These are phyloP conservation scores for Platycnemis pennipes DNA, from an alignment of 2,888 invertebrate species.

Conservation along the genomic window DNA sequence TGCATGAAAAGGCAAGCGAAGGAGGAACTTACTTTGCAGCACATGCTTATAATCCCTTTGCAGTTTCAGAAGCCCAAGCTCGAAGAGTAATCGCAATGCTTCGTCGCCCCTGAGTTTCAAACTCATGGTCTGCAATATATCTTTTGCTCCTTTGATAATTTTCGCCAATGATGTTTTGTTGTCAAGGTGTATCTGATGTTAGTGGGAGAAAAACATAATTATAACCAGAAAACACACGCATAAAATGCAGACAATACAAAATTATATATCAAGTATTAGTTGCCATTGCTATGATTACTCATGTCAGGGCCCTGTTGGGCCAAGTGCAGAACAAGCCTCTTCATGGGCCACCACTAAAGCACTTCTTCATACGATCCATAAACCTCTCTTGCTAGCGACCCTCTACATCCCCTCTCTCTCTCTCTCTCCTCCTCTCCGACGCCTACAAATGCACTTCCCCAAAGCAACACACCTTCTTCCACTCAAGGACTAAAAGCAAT, in stretches of 20 bases:
- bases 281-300: too few relatives aligned
- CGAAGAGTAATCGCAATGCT: not conserved
- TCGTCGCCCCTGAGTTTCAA: not conserved
- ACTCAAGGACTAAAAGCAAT: too few relatives aligned
- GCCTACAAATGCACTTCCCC: too few relatives aligned
- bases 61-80: conserved; percentile 40
- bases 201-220: not conserved
- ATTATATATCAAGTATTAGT: too few relatives aligned
- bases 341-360: too few relatives aligned
- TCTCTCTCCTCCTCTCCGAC: too few relatives aligned
- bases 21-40: conserved; percentile 37
- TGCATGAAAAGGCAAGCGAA: not conserved
- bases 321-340: too few relatives aligned
- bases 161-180: conserved; percentile 36
- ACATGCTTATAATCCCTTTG: conserved; percentile 48
- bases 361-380: too few relatives aligned
- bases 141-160: conserved; percentile 26
- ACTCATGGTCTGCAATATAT: not conserved
- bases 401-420: too few relatives aligned
- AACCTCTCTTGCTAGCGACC: too few relatives aligned
- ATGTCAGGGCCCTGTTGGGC: too few relatives aligned
- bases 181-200: conserved; percentile 18
- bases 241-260: not conserved
- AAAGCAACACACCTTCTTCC: too few relatives aligned
- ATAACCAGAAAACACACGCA: not conserved